These are phyloP conservation scores for Ceratina japonica DNA, from an alignment of 1,140 invertebrate genomes.

Conservation along the genomic window DNA sequence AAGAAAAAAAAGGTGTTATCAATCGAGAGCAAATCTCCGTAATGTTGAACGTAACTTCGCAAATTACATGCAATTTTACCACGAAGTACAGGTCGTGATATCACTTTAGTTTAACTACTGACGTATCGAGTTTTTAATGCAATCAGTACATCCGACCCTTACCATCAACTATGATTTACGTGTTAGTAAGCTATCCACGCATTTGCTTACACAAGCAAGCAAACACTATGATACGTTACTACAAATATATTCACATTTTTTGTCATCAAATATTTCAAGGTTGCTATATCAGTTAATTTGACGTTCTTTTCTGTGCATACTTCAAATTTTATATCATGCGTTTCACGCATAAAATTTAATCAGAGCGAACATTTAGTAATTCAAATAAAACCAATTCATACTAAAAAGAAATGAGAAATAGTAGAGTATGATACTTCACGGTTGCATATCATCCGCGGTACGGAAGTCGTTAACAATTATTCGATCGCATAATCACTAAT, in stretches of 20 bases:
- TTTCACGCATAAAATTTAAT: neutral
- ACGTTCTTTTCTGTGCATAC: neutral
- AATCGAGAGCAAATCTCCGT: neutral
- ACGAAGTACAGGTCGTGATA: neutral
- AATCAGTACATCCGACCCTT: conserved; percentile 22
- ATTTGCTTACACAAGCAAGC: neutral
- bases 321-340: neutral
- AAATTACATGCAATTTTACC: neutral
- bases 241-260: neutral
- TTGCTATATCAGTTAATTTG: neutral
- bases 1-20: neutral
- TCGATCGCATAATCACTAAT: neutral
- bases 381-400: no score
- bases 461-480: neutral
- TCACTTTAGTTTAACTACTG: neutral
- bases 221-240: neutral
- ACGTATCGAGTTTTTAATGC: conserved; percentile 18
- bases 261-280: neutral
- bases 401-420: no score
- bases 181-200: neutral
- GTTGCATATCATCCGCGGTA: neutral
- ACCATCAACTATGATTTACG: neutral
- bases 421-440: no score
- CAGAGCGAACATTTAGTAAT: no score
- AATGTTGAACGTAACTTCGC: neutral